Evolutionary conservation across 2,888 invertebrate genomes (phyloP), one percentile per base, ranked within the genome.

Genomic region (Hypolimnas misippus): DNA sequence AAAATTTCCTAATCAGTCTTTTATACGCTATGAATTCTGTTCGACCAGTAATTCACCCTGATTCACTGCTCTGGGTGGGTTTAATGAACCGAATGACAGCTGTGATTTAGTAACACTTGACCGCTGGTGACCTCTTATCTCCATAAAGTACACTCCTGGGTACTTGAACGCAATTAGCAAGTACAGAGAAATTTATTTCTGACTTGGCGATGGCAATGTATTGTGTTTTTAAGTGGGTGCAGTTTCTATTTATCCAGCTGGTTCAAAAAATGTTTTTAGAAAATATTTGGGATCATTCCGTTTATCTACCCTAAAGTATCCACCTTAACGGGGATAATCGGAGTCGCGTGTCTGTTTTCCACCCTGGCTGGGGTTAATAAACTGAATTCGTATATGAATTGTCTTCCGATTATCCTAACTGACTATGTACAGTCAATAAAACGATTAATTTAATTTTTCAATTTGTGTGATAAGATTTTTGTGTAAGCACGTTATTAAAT

Each of bases 11-110:
- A 60, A 60, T 60, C 59, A 38, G 50, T 29, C 33, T 46, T 56
- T 63, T 51, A 51, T 38, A 60, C 53, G 19, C 62, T 55, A 58
- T 57, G 50, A 62, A 57, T 60, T 55, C 49, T 21, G 38, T 54
- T 46, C 46, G 53, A 60, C 19, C 53, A 49, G 21, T 57, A 57
- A 62, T 57, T 57, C 49, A 54, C 57, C 50, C 35, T 53, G 59
- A 60, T 60, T 60, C 53, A 60, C 59, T 44, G 29, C 54, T 38
- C 50, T 16, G 56, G 63, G 40, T 44, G 35, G 29, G 63, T 51
- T 63, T 63, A 66, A 66, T 66, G 65, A 63, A 63, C 46, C 63
- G 52, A 59, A 52, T 44, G 63, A 63, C 65, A 65, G 62, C 54
- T 54, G 65, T 62, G 56, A 63, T 63, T 66, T 62, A 66, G 35